A percentile compares a stretch with the other conserved stretches of the same genome.
Evolutionary conservation across 2,888 invertebrate genomes (phyloP).

Genomic region (Elegia similella): DNA sequence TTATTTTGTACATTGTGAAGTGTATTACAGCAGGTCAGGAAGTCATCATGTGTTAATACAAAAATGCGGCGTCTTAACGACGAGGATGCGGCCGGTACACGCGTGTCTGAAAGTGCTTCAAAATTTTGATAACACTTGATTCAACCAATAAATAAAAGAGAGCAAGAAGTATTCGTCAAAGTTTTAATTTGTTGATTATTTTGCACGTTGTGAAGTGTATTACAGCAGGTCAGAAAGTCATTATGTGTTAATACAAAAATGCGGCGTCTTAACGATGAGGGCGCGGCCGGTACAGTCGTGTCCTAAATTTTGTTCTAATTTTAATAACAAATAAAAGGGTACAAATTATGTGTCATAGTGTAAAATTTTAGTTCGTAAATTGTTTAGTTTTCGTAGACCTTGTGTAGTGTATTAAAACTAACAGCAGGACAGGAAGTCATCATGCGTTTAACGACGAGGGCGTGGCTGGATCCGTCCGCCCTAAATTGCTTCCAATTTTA

Average conservation of each 20-base stretch:
- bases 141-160: too few species aligned
- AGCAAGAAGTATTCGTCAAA: too few species aligned
- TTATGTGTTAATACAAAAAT: slow-evolving; percentile 53
- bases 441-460: too few species aligned
- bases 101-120: slow-evolving; percentile 46
- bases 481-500: slow-evolving; percentile 32
- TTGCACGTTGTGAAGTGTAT: slow-evolving; percentile 7
- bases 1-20: slow-evolving; percentile 2
- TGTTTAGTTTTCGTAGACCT: too few species aligned
- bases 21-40: slow-evolving; percentile 12
- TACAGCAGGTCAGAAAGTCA: slow-evolving; percentile 26
- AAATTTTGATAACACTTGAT: too few species aligned
- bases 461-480: too few species aligned
- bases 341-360: too few species aligned
- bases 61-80: slow-evolving; percentile 63
- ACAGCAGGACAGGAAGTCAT: too few species aligned
- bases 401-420: too few species aligned
- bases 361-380: too few species aligned
- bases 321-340: too few species aligned
- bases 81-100: slow-evolving; percentile 54
- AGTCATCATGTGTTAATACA: slow-evolving; percentile 49
- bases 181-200: too few species aligned
- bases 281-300: slow-evolving; percentile 52
- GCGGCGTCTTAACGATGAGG: slow-evolving; percentile 62
- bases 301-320: slow-evolving; percentile 26